Conservation (phyloP, 2,113 vertebrate species). For the Neoarius graeffei region DNA sequence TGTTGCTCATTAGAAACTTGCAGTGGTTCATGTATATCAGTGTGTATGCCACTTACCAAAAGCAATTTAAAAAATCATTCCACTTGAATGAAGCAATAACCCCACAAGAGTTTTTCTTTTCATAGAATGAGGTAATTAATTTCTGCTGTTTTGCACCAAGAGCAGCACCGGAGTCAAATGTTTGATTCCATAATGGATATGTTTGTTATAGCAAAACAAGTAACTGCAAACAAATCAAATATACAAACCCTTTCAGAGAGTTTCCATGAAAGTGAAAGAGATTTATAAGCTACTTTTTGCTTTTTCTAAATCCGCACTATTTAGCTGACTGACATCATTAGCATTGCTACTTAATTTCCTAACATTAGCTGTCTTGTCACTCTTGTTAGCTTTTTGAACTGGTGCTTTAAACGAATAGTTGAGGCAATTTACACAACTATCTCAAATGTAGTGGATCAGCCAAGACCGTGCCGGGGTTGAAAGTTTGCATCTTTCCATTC, state of each 20-base stretch:
- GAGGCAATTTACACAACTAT: not conserved
- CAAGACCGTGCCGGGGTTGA: not conserved
- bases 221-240: conserved; percentile 17
- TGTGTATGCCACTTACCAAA: not conserved
- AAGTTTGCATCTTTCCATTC: not conserved
- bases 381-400: conserved; percentile 7
- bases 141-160: conserved; percentile 13
- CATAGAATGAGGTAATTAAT: conserved; percentile 28
- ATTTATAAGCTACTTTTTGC: not conserved
- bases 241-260: not conserved
- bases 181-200: not conserved
- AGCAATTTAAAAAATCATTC: conserved; percentile 23
- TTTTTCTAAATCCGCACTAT: not conserved
- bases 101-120: conserved; percentile 11
- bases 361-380: conserved; percentile 20
- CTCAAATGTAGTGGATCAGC: not conserved
- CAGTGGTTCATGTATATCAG: not conserved
- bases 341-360: not conserved
- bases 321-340: conserved; percentile 17
- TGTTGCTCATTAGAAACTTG: not conserved
- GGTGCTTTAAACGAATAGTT: not conserved
- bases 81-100: conserved; percentile 33
- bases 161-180: conserved; percentile 7
- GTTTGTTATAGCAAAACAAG: not conserved
- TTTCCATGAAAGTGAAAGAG: not conserved